phyloP scores from a whole-genome alignment of 2,113 vertebrate species.

The Chascanopsetta lugubris region DNA sequence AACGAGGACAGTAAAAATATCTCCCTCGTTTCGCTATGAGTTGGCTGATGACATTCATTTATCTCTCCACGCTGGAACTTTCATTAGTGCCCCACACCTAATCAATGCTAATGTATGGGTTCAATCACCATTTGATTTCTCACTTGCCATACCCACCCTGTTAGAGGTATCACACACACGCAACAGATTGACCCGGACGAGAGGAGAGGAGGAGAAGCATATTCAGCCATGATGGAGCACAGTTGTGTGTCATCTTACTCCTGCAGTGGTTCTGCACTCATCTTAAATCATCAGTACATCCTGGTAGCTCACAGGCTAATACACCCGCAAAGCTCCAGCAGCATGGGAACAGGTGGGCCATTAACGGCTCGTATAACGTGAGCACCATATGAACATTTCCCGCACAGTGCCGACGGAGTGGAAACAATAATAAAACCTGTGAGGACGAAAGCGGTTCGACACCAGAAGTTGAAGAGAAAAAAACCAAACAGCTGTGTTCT shows the following conservation, averaged over 20 bases:
- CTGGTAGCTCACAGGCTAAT: not conserved
- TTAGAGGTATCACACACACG: not conserved
- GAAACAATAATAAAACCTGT: slow-evolving; percentile 26
- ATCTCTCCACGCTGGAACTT: slow-evolving; percentile 23
- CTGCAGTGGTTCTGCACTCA: slow-evolving; percentile 9
- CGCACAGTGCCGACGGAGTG: slow-evolving; percentile 22
- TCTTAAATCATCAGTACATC: slow-evolving; percentile 21
- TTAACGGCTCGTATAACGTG: slow-evolving; percentile 32
- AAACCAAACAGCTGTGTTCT: slow-evolving; percentile 6
- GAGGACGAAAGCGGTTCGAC: no score
- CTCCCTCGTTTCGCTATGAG: not conserved
- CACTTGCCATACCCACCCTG: not conserved
- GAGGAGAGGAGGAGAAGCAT: slow-evolving; percentile 4
- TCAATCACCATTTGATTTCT: slow-evolving; percentile 40
- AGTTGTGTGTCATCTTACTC: slow-evolving; percentile 10
- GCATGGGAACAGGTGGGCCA: slow-evolving; percentile 19
- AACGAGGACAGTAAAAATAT: slow-evolving; percentile 1
- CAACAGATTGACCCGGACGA: not conserved
- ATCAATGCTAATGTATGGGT: slow-evolving; percentile 58
- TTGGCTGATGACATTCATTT: slow-evolving; percentile 10
- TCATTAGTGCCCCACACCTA: slow-evolving; percentile 36
- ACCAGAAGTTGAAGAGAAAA: not conserved
- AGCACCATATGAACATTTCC: slow-evolving; percentile 1
- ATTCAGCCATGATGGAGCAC: slow-evolving; percentile 13
- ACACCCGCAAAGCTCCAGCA: slow-evolving; percentile 9